Percentiles rank a stretch among this genome's conserved stretches.
Conservation (phyloP, 1,140 invertebrate genomes). For the Anastrepha obliqua region DNA sequence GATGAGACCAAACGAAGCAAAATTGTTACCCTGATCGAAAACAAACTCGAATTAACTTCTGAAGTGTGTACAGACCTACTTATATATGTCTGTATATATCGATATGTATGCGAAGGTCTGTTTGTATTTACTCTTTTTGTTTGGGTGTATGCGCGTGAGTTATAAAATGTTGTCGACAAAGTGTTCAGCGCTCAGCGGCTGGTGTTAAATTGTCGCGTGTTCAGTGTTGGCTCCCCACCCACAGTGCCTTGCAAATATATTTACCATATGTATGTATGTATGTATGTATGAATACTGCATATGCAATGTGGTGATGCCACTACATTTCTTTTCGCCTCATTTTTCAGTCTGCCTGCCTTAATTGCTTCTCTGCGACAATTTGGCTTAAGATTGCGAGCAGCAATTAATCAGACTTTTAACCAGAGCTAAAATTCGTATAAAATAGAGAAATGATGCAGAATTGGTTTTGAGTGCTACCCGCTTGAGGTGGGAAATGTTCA, state of each 20-base stretch:
- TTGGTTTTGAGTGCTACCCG: not conserved
- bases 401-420: constrained; percentile 53
- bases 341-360: constrained; percentile 31
- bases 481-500: not conserved
- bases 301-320: not conserved
- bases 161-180: constrained; percentile 10
- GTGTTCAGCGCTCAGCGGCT: not conserved
- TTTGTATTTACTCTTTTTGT: not conserved
- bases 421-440: not conserved
- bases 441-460: not conserved
- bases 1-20: not conserved
- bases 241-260: constrained; percentile 14
- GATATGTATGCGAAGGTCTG: not conserved
- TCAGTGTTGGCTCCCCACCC: constrained; percentile 4
- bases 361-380: constrained; percentile 48
- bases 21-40: constrained; percentile 45
- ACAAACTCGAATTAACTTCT: constrained; percentile 45
- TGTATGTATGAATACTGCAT: not conserved
- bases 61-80: not conserved
- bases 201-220: constrained; percentile 50
- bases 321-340: constrained; percentile 47
- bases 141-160: not conserved
- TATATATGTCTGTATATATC: not conserved
- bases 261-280: not conserved
- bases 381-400: constrained; percentile 48